A percentile compares a stretch with the other conserved stretches of the same genome.
Conservation (phyloP, 2,113 vertebrate genomes). For the Hemiscyllium ocellatum region DNA sequence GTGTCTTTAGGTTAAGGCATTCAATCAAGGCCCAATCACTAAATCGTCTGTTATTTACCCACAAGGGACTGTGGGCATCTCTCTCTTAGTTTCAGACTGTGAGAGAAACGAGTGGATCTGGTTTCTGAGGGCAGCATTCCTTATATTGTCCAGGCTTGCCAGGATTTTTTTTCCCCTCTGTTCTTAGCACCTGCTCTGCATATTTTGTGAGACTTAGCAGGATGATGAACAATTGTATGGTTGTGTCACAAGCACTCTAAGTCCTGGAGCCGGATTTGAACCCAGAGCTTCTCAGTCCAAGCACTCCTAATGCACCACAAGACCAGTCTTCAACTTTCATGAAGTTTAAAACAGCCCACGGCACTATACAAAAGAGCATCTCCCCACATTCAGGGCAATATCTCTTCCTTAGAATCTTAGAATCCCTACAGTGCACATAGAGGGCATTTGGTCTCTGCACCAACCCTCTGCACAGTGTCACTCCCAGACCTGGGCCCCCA, state of each 20-base stretch:
- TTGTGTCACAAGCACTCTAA: not conserved
- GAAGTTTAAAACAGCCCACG: too few species aligned
- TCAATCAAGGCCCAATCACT: not conserved
- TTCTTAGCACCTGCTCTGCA: not conserved
- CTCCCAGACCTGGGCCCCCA: too few species aligned
- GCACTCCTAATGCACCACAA: too few species aligned
- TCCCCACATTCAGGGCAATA: not conserved
- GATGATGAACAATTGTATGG: not conserved
- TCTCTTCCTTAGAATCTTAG: not conserved
- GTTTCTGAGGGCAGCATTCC: not conserved
- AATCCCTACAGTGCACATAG: too few species aligned
- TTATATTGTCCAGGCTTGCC: not conserved
- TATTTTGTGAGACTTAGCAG: not conserved
- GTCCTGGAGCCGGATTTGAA: not conserved
- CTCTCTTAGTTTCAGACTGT: not conserved
- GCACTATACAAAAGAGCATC: too few species aligned
- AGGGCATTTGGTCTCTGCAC: too few species aligned
- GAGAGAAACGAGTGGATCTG: not conserved
- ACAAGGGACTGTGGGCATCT: not conserved
- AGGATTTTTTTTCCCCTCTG: not conserved
- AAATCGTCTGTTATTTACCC: not conserved
- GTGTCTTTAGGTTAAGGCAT: not conserved
- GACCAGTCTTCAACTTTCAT: too few species aligned
- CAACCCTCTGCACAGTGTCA: too few species aligned
- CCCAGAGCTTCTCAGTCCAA: not conserved